Evolutionary conservation across 1,140 invertebrate species (phyloP).

Genomic region (Drosophila ironensis): DNA sequence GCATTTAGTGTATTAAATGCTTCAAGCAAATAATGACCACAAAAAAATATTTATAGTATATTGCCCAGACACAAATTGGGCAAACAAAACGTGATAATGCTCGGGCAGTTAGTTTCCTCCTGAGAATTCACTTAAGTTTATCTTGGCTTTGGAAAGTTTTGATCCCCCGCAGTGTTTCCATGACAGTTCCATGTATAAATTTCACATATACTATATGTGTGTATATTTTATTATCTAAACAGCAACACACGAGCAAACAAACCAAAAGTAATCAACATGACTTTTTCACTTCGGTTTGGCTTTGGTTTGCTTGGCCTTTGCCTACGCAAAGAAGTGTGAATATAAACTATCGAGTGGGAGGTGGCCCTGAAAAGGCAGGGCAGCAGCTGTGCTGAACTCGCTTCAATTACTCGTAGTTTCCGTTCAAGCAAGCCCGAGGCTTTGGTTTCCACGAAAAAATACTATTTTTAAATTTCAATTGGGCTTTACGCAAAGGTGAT

Average conservation of each 20-base stretch:
- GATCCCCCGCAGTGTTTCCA: too few species aligned
- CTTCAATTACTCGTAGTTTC: too few species aligned
- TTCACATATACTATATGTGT: too few species aligned
- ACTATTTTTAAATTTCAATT: too few species aligned
- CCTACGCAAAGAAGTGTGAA: not conserved
- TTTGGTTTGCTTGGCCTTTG: not conserved
- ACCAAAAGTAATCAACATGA: slow-evolving; percentile 48
- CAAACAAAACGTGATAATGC: slow-evolving; percentile 54
- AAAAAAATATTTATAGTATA: slow-evolving; percentile 10
- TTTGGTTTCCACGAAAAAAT: not conserved
- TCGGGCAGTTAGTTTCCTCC: slow-evolving; percentile 36
- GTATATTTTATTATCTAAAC: slow-evolving; percentile 26
- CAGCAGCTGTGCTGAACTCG: not conserved
- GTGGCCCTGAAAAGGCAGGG: not conserved
- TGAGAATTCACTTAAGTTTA: slow-evolving; percentile 44
- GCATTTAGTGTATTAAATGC: too few species aligned
- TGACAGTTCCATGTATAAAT: too few species aligned
- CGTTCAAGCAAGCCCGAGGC: too few species aligned
- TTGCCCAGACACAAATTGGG: not conserved
- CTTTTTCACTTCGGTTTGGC: slow-evolving; percentile 21
- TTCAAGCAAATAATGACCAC: too few species aligned
- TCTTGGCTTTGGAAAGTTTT: slow-evolving; percentile 20
- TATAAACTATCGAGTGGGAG: slow-evolving; percentile 9
- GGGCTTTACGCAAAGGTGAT: too few species aligned
- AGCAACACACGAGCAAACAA: slow-evolving; percentile 3